Conservation (phyloP, 2,888 invertebrate species). For the Laspeyria flexula region DNA sequence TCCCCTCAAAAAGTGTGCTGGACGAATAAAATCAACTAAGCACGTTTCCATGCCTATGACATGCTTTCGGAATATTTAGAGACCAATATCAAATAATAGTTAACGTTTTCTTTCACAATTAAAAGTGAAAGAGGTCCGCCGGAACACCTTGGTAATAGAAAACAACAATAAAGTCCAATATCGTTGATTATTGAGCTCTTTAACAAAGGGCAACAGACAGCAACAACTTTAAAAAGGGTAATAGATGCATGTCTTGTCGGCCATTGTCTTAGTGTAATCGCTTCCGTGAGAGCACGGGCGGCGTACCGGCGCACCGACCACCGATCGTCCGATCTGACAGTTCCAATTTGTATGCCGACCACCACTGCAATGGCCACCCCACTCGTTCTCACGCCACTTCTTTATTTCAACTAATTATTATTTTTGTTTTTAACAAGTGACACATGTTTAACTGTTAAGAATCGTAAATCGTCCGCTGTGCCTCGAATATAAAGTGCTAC, state of each 20-base stretch:
- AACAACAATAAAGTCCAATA: slow-evolving; percentile 14
- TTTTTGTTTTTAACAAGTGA: slow-evolving; percentile 70
- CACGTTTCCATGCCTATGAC: not conserved
- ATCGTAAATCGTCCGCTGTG: slow-evolving; percentile 59
- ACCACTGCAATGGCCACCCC: slow-evolving; percentile 68
- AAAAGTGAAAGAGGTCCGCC: not conserved
- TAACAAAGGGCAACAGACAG: slow-evolving; percentile 68
- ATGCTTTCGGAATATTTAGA: not conserved
- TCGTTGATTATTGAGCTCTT: slow-evolving; percentile 59
- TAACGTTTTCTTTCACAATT: not conserved
- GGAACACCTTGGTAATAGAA: slow-evolving; percentile 7
- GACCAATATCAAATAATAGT: not conserved
- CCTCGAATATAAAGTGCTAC: slow-evolving; percentile 57
- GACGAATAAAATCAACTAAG: not conserved
- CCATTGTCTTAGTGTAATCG: slow-evolving; percentile 82
- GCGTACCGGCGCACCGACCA: slow-evolving; percentile 47
- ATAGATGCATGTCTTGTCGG: slow-evolving; percentile 82
- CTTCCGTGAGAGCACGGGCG: slow-evolving; percentile 79
- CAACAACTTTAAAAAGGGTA: slow-evolving; percentile 74
- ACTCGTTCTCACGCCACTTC: slow-evolving; percentile 77
- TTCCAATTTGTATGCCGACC: slow-evolving; percentile 76
- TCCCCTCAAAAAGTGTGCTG: slow-evolving; percentile 11
- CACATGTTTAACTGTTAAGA: slow-evolving; percentile 66
- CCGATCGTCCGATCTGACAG: slow-evolving; percentile 68
- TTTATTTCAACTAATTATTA: slow-evolving; percentile 78